Evolutionary conservation across 2,797 vertebrate genomes (phyloP), one percentile per base, ranked within the genome.

Genomic region (Ambastaia sidthimunki): DNA sequence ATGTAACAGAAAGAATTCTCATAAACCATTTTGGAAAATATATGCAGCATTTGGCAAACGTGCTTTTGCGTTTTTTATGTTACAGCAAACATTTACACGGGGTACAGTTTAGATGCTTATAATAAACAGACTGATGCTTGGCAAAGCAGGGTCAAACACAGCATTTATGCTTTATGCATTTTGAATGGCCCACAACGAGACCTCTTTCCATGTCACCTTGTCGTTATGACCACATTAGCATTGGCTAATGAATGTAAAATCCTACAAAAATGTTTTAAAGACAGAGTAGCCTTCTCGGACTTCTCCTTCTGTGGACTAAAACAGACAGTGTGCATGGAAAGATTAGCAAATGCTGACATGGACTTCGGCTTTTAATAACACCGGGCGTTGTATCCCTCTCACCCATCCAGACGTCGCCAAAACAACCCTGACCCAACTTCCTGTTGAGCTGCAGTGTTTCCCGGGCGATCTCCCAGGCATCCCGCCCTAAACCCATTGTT

Each of bases 361-460:
- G 37, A 66, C 75, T 66, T 54, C 34, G 19, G 57, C 71, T 67
- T 68, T 48, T 68, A n/a, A 80, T 68, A 81, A 67, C 77, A 79
- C 48, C 25, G 47, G 63, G 60, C 10, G 3, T 76, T 1, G 15
- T 87, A 21, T 54, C 76, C 66, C 84, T 88, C 96, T 93, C 96
- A 98, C 97, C 97, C 93, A 96, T 95, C 95, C 95, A 98, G 82
- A 99, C 98, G 76, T 98, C 96, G 86, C 97, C 98, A 7, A 99
- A 99, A 94, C 95, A 98, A 88, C 98, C 98, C 82, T 97, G 97
- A 88, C 98, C 97, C 90, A 99, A 93, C 87, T 96, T 96, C 87
- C 80, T 89, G 85, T 96, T 82, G 37, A 98, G 80, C 65, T 82
- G 65, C 85, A 99, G 93, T 48, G 94, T 94, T 0, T 92, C 91